Base-by-base conservation (phyloP, 2,113 vertebrate species). In the Apodemus speciosus region DNA sequence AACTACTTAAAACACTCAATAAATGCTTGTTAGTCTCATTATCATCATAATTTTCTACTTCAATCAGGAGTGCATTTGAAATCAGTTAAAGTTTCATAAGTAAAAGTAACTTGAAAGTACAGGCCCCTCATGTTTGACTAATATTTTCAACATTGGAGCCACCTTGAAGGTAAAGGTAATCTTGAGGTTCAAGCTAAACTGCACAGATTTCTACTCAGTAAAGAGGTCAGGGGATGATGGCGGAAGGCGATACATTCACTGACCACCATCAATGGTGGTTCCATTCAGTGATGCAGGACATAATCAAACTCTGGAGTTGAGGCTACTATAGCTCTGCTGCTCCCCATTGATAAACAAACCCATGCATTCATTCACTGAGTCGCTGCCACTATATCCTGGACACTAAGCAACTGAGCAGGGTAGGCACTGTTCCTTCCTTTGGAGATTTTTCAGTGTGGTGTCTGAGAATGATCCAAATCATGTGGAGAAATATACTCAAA, bases 51-150 rank as follows among this genome's bases (percentile, higher is more conserved):
- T 60, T 40, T 84, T 86, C 80, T 43, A 92, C 64, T 92, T 85
- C 21, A 35, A 38, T 40, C 35, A 60, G 73, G 16, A 89, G 38
- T 66, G 68, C 40, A 71, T 91, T 14, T 87, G 35, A 84, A 89
- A 69, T 58, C 14, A 91, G 40, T 71, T 90, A 76, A 11, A 53
- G 30, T 94, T 93, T 91, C 71, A 85, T 5, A 51, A 85, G 96
- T 77, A 56, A 58, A 88, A 84, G 4, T 56, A 72, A n/a, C 40
- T 86, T 72, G 46, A 80, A 94, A 91, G 80, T 18, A 1, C 80
- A 35, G 94, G 60, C 71, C 49, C 9, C 21, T 40, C 5, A 8
- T 35, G 86, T 88, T 85, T 18, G 3, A 68, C 23, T 6, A 49
- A 72, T 46, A 7, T 60, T 95, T 89, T 10, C 76, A 51, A 16